Base-by-base conservation (phyloP, 2,888 invertebrate species). In the Spialia ferax region DNA sequence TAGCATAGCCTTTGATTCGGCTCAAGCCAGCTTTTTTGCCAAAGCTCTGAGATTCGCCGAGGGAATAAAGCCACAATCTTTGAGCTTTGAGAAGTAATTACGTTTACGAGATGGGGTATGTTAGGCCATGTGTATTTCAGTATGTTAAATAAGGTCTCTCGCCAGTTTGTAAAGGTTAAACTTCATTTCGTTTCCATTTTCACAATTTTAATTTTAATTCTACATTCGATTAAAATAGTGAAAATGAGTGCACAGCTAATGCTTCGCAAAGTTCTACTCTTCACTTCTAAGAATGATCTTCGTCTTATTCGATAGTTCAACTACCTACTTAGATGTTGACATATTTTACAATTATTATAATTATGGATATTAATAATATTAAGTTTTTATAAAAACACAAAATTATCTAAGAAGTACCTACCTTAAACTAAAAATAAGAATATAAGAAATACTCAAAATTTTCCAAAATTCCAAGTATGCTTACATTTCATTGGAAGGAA, bases 1-100 rank as follows among this genome's bases (percentile, higher is more conserved):
- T 88, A 87, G 81, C 86, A 82, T 83, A 75, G 79, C 82, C 80
- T 87, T 87, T 85, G 87, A 84, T 85, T 84, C 75, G 73, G 77
- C 77, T 77, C 79, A 82, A 79, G 79, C 75, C 75, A 83, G 83
- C 81, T 85, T 88, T 88, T 87, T 89, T 85, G 82, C 78, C 81
- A 83, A 86, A 82, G 81, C 86, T 83, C 81, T 81, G 84, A 85
- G 85, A 87, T 86, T 88, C 84, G 73, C 75, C 69, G 59, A 48
- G 57, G 59, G 45, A 65, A 65, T 65, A 13, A 64, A 64, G 65
- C 59, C 59, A 52, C 65, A 65, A 65, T 65, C 65, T 59, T 65
- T 59, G 64, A 57, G 64, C 64, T 64, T 64, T 64, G 65, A 65
- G 18, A 32, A 59, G 59, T 65, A 65, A 65, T 65, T 65, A 65